Conservation (phyloP, 2,113 vertebrate species). For the Mormyrus iriodes region DNA sequence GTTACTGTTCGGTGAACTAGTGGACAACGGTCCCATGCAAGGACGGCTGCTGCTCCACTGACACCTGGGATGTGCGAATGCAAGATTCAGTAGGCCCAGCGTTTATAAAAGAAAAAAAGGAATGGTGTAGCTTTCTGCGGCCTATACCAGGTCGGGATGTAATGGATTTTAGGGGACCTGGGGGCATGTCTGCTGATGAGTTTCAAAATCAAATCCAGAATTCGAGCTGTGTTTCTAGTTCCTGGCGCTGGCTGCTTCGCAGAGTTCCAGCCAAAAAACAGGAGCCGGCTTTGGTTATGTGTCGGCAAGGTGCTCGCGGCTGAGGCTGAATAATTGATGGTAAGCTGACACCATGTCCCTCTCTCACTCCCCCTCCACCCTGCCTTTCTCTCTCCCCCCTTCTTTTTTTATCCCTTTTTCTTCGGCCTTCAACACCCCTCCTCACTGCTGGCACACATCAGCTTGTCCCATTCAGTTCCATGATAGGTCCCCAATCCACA, state of each 20-base stretch:
- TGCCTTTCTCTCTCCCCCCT: not conserved
- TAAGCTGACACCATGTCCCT: slow-evolving; percentile 6
- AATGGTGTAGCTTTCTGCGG: not conserved
- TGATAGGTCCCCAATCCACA: not conserved
- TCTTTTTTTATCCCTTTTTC: not conserved
- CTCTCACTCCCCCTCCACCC: not conserved
- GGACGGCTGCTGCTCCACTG: not conserved
- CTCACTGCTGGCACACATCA: not conserved
- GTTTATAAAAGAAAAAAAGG: not conserved
- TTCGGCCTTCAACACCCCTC: not conserved
- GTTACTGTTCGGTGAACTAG: not conserved
- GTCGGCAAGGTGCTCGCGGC: slow-evolving; percentile 8
- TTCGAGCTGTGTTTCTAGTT: slow-evolving; percentile 2
- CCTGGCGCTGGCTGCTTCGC: not conserved
- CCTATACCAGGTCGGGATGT: not conserved
- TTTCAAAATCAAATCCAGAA: slow-evolving; percentile 10
- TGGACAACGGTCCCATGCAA: not conserved
- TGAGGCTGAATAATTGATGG: slow-evolving; percentile 25
- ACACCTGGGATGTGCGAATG: not conserved
- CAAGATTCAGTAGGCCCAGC: not conserved
- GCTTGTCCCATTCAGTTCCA: not conserved
- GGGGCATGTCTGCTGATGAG: not conserved
- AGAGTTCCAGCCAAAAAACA: not conserved
- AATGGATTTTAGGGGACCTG: not conserved
- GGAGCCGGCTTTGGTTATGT: slow-evolving; percentile 15